Evolutionary conservation across 1,140 invertebrate genomes (phyloP).

Genomic region (Macrotrachela quadricornifera): DNA sequence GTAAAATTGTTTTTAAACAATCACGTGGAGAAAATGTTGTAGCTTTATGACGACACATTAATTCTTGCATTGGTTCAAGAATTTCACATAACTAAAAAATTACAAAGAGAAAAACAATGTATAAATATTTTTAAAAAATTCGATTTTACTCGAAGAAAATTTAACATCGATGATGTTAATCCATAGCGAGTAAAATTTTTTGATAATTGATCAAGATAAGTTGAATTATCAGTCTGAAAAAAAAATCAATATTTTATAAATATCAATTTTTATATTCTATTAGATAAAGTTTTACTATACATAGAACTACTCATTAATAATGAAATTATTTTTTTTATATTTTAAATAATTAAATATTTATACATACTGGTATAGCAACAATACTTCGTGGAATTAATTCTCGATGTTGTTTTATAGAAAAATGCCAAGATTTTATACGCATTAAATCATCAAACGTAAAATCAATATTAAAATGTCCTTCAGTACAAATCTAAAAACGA

Average conservation of each 20-base stretch:
- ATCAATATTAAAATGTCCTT: no score
- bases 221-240: conserved; percentile 31
- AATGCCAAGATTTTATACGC: conserved; percentile 95
- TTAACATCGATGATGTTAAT: conserved; percentile 79
- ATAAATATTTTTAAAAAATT: no score
- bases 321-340: no score
- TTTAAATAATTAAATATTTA: no score
- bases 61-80: conserved; percentile 92
- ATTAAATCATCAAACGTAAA: conserved; percentile 47
- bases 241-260: no score
- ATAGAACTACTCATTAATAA: no score
- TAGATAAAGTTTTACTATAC: no score
- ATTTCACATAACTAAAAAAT: conserved; percentile 78
- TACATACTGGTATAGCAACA: conserved; percentile 28
- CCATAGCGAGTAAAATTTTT: conserved; percentile 91
- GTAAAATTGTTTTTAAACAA: conserved; percentile 65
- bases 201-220: conserved; percentile 65
- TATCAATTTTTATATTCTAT: no score
- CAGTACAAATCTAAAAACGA: conserved; percentile 33
- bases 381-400: conserved; percentile 59
- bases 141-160: conserved; percentile 45
- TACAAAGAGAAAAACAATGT: no score
- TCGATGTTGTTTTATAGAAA: conserved; percentile 69
- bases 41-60: conserved; percentile 93
- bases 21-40: conserved; percentile 81